Conservation (phyloP, 2,888 invertebrate genomes). For the Melipona bicolor region DNA sequence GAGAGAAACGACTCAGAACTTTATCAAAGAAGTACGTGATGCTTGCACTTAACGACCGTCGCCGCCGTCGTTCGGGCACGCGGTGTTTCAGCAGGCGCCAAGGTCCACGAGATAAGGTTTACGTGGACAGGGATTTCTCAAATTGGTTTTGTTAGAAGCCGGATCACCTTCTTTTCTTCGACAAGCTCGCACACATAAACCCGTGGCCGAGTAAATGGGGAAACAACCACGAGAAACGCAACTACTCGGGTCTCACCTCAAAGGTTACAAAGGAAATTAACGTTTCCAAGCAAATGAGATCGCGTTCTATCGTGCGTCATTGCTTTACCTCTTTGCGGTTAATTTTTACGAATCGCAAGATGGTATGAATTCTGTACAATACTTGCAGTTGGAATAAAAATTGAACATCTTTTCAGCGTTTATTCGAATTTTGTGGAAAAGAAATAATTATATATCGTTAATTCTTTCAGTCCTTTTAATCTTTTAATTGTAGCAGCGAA, state of each 20-base stretch:
- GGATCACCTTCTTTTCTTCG: slow-evolving; percentile 46
- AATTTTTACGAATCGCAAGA: background rate
- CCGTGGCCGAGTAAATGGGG: background rate
- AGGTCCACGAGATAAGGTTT: slow-evolving; percentile 58
- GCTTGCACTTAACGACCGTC: slow-evolving; percentile 72
- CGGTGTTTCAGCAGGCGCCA: slow-evolving; percentile 53
- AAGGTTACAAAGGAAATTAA: background rate
- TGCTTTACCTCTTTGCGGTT: background rate
- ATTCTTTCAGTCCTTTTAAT: too few relatives aligned
- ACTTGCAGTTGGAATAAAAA: too few relatives aligned
- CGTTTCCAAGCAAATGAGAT: background rate
- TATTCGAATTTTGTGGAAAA: too few relatives aligned
- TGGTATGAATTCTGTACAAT: too few relatives aligned
- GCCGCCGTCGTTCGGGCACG: slow-evolving; percentile 46
- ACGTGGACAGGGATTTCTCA: slow-evolving; percentile 70
- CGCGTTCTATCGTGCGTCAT: background rate
- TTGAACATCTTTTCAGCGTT: too few relatives aligned
- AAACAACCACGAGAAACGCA: slow-evolving; percentile 8
- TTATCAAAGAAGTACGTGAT: slow-evolving; percentile 74
- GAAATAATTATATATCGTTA: too few relatives aligned
- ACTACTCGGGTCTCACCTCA: background rate
- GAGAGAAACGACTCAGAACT: slow-evolving; percentile 72
- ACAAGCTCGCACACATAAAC: background rate
- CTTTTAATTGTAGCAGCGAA: too few relatives aligned
- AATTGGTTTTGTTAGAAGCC: slow-evolving; percentile 71